Conservation (phyloP, 2,888 invertebrate species). For the Andrena praecox region DNA sequence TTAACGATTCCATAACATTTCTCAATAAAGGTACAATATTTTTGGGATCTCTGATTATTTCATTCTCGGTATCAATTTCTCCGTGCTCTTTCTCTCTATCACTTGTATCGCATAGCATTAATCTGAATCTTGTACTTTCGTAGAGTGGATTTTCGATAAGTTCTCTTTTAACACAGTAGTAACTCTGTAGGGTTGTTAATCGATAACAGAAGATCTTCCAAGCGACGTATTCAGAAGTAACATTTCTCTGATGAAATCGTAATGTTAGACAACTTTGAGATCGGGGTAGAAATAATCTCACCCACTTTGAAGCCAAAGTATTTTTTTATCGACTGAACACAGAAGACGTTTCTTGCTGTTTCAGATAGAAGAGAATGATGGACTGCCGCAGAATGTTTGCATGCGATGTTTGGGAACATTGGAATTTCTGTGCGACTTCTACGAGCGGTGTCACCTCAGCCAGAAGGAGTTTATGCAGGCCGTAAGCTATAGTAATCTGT, state of each 20-base stretch:
- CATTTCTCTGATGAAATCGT: background rate
- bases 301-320: background rate
- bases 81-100: background rate
- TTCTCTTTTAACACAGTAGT: background rate
- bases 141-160: background rate
- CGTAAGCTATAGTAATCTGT: constrained; percentile 42
- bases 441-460: constrained; percentile 73
- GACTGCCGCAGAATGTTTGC: constrained; percentile 75
- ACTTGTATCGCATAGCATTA: background rate
- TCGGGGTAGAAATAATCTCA: background rate
- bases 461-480: constrained; percentile 61
- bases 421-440: constrained; percentile 79
- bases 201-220: background rate
- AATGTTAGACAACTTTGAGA: background rate
- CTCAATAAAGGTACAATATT: constrained; percentile 74
- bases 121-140: background rate
- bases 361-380: constrained; percentile 77
- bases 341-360: constrained; percentile 49
- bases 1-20: constrained; percentile 64
- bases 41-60: constrained; percentile 56
- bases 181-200: background rate
- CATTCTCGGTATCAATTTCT: constrained; percentile 22
- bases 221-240: background rate
- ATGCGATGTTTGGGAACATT: constrained; percentile 76
- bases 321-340: constrained; percentile 6